Conservation (phyloP, 2,113 vertebrate species). For the Ptychochromis oligacanthus region DNA sequence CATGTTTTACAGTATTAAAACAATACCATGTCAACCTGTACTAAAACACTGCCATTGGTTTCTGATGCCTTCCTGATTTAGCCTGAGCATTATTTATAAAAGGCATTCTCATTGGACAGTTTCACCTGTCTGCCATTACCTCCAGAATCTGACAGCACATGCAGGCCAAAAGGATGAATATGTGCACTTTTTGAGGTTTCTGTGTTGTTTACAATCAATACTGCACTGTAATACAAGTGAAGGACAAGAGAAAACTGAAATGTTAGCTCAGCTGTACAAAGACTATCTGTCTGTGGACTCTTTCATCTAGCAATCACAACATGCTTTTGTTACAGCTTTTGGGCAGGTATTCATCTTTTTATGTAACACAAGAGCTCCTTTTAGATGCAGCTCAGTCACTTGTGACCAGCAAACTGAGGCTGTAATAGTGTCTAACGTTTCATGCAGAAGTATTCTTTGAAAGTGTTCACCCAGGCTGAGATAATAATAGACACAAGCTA, state of each 20-base stretch:
- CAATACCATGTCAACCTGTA: background rate
- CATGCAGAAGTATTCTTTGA: constrained; percentile 61
- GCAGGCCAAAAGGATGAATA: background rate
- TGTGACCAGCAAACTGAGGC: constrained; percentile 37
- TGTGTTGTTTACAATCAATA: constrained; percentile 64
- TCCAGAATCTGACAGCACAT: background rate
- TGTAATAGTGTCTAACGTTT: constrained; percentile 48
- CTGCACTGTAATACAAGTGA: background rate
- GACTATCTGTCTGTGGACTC: constrained; percentile 10
- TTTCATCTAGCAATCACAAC: constrained; percentile 35
- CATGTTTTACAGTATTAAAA: background rate
- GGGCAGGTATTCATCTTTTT: constrained; percentile 38
- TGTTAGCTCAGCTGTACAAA: constrained; percentile 29
- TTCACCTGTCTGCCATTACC: background rate
- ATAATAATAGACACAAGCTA: constrained; percentile 65
- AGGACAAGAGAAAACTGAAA: constrained; percentile 47
- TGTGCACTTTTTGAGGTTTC: background rate
- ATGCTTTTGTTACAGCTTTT: constrained; percentile 52
- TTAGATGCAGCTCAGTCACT: constrained; percentile 48
- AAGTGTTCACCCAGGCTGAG: constrained; percentile 43
- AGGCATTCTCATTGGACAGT: background rate
- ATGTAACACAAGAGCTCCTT: constrained; percentile 43
- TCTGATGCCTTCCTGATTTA: background rate
- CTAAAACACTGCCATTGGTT: background rate
- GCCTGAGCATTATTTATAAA: background rate